Conservation (phyloP, 1,140 invertebrate genomes). For the Euborellia annulipes region DNA sequence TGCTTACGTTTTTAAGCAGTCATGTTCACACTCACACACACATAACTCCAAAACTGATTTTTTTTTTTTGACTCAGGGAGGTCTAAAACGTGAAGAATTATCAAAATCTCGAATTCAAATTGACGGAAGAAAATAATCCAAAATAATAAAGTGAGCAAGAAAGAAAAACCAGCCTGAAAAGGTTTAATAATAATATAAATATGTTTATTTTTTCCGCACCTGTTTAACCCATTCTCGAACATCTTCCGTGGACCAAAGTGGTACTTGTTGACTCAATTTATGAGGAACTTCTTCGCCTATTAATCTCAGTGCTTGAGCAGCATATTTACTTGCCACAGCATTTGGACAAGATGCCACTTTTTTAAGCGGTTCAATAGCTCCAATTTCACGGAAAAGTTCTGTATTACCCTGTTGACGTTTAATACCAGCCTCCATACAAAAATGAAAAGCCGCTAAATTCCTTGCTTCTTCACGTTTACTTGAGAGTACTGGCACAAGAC, state of each 20-base stretch:
- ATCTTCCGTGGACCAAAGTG: slow-evolving; percentile 91
- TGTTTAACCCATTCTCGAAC: slow-evolving; percentile 96
- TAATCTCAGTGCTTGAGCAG: slow-evolving; percentile 82
- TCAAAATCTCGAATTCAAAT: too few species aligned
- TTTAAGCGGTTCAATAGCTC: slow-evolving; percentile 87
- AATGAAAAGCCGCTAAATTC: slow-evolving; percentile 95
- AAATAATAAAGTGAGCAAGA: too few species aligned
- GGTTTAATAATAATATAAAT: too few species aligned
- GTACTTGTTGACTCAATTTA: slow-evolving; percentile 94
- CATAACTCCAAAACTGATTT: too few species aligned
- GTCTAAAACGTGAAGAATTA: too few species aligned
- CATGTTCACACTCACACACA: too few species aligned
- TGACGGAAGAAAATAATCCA: too few species aligned
- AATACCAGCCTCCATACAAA: slow-evolving; percentile 98
- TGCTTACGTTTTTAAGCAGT: too few species aligned
- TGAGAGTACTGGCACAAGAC: slow-evolving; percentile 85
- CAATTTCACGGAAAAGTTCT: slow-evolving; percentile 86
- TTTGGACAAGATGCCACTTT: slow-evolving; percentile 95
- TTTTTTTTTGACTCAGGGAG: too few species aligned
- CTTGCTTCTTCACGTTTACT: slow-evolving; percentile 91
- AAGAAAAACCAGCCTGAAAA: too few species aligned
- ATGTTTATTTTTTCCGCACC: slow-evolving; percentile 22
- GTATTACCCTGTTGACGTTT: slow-evolving; percentile 93
- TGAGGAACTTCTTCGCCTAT: slow-evolving; percentile 96
- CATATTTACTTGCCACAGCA: slow-evolving; percentile 93